Base-by-base conservation (phyloP, 2,797 vertebrate species). In the Enteromius mattozi region DNA sequence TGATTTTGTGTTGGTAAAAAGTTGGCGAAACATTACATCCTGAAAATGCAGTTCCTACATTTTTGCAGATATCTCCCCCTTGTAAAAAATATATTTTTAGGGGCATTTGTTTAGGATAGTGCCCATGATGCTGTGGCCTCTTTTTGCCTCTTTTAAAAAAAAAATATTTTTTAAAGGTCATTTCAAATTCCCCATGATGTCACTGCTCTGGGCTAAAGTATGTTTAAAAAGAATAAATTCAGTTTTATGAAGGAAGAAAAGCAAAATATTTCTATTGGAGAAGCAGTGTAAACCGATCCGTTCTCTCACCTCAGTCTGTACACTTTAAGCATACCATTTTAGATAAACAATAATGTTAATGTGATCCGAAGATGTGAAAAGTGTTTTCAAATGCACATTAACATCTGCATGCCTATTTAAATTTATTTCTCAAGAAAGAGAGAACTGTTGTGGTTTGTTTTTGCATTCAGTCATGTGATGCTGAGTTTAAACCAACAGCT, bases 191-290 rank as follows among this genome's bases (percentile, higher is more conserved):
- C 4, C 3, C 21, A 19, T 56, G 78, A 65, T 35, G 33, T 54
- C 63, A 37, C 24, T 33, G 10, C 24, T 80, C 37, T 80, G 45
- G 45, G 33, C 74, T 76, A 24, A 54, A 80, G 21, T 17, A 75
- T 54, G 45, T 69, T 49, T 51, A 10, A 35, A 77, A 42, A n/a
- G 45, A 51, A 7, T 51, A 56, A 14, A 76, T 76, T 54, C 19
- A 8, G 17, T 17, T 80, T 69, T 19, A 69, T 61, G 68, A 45
- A 71, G 37, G 24, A 21, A 47, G 24, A 17, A 70, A 61, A 72
- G 37, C 12, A 8, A 59, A 61, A 72, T 72, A 63, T 81, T 81
- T 61, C 19, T 61, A 5, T 63, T 82, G 69, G 27, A 47, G 24
- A 33, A 27, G 4, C 16, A 0, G 6, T 42, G 24, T 45, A 10